phyloP scores from a whole-genome alignment of 2,888 invertebrate species.

The Cancer borealis region DNA sequence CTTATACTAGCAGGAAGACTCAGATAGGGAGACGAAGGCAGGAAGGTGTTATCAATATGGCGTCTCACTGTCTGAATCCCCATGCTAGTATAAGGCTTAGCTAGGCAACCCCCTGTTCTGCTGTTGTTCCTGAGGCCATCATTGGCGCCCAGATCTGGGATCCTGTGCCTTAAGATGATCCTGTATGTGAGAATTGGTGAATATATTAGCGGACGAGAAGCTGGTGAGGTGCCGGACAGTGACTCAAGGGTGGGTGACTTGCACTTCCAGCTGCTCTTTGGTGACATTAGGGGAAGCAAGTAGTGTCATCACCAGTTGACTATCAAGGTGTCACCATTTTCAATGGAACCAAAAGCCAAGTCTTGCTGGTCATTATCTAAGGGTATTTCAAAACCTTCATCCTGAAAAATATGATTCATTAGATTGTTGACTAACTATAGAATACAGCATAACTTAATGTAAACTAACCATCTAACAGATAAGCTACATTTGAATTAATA shows the following conservation, averaged over 20 bases:
- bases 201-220: not conserved
- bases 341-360: constrained; percentile 63
- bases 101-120: too few relatives aligned
- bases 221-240: not conserved
- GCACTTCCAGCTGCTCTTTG: not conserved
- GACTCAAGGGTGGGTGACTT: not conserved
- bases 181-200: not conserved
- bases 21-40: too few relatives aligned
- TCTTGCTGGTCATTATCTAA: constrained; percentile 72
- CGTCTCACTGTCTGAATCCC: too few relatives aligned
- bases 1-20: too few relatives aligned
- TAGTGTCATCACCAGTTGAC: constrained; percentile 56
- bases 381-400: constrained; percentile 58
- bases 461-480: not conserved
- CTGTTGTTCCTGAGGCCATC: too few relatives aligned
- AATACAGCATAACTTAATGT: not conserved
- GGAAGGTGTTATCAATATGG: too few relatives aligned
- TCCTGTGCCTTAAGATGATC: not conserved
- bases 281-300: too few relatives aligned
- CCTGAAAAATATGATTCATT: constrained; percentile 56
- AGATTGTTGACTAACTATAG: not conserved
- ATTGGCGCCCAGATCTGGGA: constrained; percentile 22
- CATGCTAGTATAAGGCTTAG: too few relatives aligned
- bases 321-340: constrained; percentile 62
- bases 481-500: not conserved